Base-by-base conservation (phyloP, 2,888 invertebrate species). In the Plusia festucae region DNA sequence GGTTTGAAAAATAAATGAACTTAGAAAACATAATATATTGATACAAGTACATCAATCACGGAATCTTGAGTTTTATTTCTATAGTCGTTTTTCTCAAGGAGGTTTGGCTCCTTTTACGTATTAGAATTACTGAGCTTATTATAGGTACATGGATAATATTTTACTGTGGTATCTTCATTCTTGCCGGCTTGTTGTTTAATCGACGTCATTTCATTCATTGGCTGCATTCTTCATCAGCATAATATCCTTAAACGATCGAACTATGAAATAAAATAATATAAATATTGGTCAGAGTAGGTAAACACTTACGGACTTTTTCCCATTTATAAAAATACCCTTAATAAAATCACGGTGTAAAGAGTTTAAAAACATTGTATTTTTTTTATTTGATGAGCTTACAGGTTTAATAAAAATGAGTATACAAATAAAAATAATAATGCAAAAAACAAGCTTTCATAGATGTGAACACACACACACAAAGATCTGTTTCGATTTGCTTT, bases 401-500 rank as follows among this genome's bases (percentile, higher is more conserved):
- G n/a, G n/a, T n/a, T n/a, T n/a, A n/a, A n/a, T n/a, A n/a, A n/a
- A n/a, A n/a, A n/a, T n/a, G n/a, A n/a, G 13, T 34, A 40, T n/a
- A 40, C n/a, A 6, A n/a, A n/a, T 3, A n/a, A 34, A n/a, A n/a
- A 40, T 40, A 40, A 5, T 40, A 40, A n/a, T n/a, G n/a, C n/a
- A n/a, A n/a, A n/a, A n/a, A n/a, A n/a, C n/a, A n/a, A n/a, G n/a
- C n/a, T n/a, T n/a, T n/a, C n/a, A n/a, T n/a, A n/a, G n/a, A n/a
- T n/a, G n/a, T n/a, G n/a, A n/a, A n/a, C n/a, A n/a, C n/a, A n/a
- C n/a, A n/a, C n/a, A n/a, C n/a, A n/a, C n/a, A n/a, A n/a, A n/a
- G n/a, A n/a, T 40, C 40, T 34, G 0, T 24, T 32, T 20, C 57
- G 53, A 60, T 71, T 72, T 63, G 40, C 32, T 40, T 65, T 68